These are phyloP conservation scores for Lutjanus erythropterus DNA, from an alignment of 2,113 vertebrate genomes.

Conservation along the genomic window DNA sequence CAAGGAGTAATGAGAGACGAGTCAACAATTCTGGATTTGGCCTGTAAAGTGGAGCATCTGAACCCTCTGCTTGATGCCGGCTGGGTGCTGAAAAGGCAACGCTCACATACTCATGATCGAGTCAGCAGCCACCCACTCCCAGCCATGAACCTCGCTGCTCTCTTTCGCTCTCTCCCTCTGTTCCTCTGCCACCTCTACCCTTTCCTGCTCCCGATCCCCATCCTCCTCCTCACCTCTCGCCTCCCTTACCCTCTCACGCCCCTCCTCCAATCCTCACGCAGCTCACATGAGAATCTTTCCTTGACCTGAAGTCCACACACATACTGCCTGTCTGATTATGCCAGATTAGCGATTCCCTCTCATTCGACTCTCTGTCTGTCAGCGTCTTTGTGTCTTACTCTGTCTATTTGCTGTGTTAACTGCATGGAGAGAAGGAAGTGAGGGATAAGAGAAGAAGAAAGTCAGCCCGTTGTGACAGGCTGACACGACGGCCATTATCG, in stretches of 20 bases:
- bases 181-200: constrained; percentile 17
- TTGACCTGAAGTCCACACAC: constrained; percentile 31
- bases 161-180: constrained; percentile 1
- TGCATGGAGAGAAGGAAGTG: constrained; percentile 21
- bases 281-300: constrained; percentile 37
- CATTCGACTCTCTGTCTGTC: constrained; percentile 31
- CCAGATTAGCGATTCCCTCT: constrained; percentile 47
- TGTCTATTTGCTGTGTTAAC: constrained; percentile 26
- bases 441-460: constrained; percentile 20
- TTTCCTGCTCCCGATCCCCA: background rate
- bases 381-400: constrained; percentile 17
- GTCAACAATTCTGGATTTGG: background rate
- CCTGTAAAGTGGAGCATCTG: background rate
- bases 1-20: constrained; percentile 1
- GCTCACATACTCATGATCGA: background rate
- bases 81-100: background rate
- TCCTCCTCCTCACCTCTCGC: constrained; percentile 21
- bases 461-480: constrained; percentile 22
- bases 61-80: background rate
- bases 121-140: background rate
- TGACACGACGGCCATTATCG: constrained; percentile 66
- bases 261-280: background rate
- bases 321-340: constrained; percentile 52
- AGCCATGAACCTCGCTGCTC: background rate
- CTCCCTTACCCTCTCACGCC: constrained; percentile 7